These are phyloP conservation scores for Puffinus mauretanicus DNA, from an alignment of 2,113 vertebrate species.

Conservation along the genomic window DNA sequence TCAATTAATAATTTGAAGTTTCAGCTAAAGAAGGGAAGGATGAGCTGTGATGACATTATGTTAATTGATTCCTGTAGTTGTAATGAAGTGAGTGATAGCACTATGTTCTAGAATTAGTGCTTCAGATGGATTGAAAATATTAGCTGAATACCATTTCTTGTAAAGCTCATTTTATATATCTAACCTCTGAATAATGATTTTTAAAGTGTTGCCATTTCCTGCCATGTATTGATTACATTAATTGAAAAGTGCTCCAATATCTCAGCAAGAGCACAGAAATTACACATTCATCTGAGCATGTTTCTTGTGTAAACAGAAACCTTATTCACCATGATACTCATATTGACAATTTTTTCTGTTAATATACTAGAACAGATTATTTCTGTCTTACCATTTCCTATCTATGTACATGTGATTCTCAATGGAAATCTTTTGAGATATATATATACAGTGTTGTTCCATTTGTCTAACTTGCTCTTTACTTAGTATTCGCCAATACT, in stretches of 20 bases:
- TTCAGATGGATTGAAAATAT: neutral
- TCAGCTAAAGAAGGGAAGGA: neutral
- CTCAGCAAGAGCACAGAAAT: neutral
- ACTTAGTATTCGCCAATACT: neutral
- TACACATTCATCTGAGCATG: neutral
- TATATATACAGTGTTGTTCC: neutral
- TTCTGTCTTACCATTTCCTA: neutral
- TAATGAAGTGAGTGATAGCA: neutral
- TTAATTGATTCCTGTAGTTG: slow-evolving; percentile 42
- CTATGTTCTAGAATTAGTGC: neutral
- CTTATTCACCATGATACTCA: neutral
- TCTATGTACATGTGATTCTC: neutral
- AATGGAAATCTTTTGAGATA: neutral
- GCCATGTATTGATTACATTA: slow-evolving; percentile 33
- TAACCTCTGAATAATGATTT: slow-evolving; percentile 24
- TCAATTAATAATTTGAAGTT: slow-evolving; percentile 43
- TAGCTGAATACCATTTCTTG: neutral
- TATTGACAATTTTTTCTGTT: neutral
- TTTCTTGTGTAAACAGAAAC: neutral
- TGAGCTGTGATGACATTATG: neutral
- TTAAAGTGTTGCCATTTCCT: slow-evolving; percentile 18
- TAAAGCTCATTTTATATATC: slow-evolving; percentile 27
- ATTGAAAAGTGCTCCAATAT: slow-evolving; percentile 2
- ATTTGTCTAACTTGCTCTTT: neutral
- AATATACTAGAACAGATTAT: neutral